Evolutionary conservation across 2,888 invertebrate genomes (phyloP).

Genomic region (Pristionchus japonicus): DNA sequence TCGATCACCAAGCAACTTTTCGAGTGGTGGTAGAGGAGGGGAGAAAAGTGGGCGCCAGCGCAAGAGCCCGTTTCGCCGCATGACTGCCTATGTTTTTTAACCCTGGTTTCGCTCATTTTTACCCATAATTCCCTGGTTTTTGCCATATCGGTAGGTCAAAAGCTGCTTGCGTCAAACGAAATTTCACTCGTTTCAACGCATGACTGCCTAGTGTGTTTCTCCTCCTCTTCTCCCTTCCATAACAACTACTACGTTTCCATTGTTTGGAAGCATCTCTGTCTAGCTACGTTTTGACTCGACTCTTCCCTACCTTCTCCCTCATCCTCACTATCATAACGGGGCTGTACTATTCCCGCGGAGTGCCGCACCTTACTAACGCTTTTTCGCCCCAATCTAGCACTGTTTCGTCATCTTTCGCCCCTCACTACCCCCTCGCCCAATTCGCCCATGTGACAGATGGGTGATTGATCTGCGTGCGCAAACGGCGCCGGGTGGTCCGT

Average conservation of each 20-base stretch:
- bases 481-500: not conserved
- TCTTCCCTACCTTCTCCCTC: not conserved
- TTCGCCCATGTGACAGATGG: not conserved
- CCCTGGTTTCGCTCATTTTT: no score
- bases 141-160: no score
- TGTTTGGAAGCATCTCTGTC: not conserved
- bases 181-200: no score
- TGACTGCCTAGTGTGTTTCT: not conserved
- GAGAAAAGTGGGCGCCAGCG: not conserved
- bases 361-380: not conserved
- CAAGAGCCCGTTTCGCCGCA: not conserved
- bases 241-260: not conserved
- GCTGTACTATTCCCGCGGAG: not conserved
- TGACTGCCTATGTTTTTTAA: not conserved
- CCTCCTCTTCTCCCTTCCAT: not conserved
- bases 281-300: not conserved
- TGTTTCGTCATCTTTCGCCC: not conserved
- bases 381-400: not conserved
- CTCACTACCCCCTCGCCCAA: not conserved
- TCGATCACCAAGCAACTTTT: slow-evolving; percentile 13
- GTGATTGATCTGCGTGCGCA: slow-evolving; percentile 25
- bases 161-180: no score
- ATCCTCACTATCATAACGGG: not conserved
- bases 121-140: no score
- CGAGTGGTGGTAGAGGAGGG: not conserved